Conservation (phyloP, 2,888 invertebrate species). For the Callyntrura sp. region DNA sequence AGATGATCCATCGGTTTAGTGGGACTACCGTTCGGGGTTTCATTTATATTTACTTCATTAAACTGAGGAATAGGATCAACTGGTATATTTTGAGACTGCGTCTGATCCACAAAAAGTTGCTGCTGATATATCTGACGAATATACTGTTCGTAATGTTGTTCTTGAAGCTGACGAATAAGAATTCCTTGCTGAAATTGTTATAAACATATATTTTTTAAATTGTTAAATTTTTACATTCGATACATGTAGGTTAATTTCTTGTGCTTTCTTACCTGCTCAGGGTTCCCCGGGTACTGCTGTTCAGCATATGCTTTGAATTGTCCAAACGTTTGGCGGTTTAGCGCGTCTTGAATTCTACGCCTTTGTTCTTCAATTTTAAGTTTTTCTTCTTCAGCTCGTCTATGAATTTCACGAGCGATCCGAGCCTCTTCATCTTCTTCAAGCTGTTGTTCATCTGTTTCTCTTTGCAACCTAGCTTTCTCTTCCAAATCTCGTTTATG, state of each 20-base stretch:
- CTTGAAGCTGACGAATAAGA: slow-evolving; percentile 97
- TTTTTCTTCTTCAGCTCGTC: slow-evolving; percentile 88
- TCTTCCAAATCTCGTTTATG: slow-evolving; percentile 95
- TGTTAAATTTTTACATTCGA: neutral
- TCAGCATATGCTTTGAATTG: slow-evolving; percentile 97
- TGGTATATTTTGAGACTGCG: slow-evolving; percentile 62
- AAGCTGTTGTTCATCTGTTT: slow-evolving; percentile 84
- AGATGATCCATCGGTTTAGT: slow-evolving; percentile 61
- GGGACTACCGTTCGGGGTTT: slow-evolving; percentile 70
- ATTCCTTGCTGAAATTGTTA: slow-evolving; percentile 91
- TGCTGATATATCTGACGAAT: slow-evolving; percentile 95
- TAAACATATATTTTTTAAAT: neutral
- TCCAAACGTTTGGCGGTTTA: slow-evolving; percentile 97
- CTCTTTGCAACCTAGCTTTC: slow-evolving; percentile 88
- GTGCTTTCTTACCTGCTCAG: slow-evolving; percentile 87
- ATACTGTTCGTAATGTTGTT: slow-evolving; percentile 99
- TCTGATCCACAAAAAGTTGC: slow-evolving; percentile 84
- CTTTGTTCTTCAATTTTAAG: slow-evolving; percentile 87
- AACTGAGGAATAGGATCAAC: slow-evolving; percentile 70
- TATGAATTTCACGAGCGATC: slow-evolving; percentile 89
- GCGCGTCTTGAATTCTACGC: slow-evolving; percentile 93
- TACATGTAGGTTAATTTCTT: neutral
- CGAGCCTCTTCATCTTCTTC: slow-evolving; percentile 86
- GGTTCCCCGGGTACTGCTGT: slow-evolving; percentile 91
- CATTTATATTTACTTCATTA: slow-evolving; percentile 71